Base-by-base conservation (phyloP, 2,113 vertebrate species). In the Catagonus wagneri region DNA sequence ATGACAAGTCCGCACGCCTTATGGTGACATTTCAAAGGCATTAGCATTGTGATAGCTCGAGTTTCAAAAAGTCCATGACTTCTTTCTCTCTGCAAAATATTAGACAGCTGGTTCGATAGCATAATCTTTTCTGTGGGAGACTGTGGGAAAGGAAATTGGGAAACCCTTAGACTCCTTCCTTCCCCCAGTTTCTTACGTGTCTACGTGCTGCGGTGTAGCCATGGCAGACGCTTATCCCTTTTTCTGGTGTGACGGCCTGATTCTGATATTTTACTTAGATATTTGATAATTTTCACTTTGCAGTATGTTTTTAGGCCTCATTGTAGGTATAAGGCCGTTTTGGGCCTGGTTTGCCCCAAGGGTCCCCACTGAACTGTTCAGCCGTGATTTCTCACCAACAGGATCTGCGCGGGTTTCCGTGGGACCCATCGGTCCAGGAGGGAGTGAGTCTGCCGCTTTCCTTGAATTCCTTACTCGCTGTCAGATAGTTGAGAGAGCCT, bases 401-500 rank as follows among this genome's bases (percentile, higher is more conserved):
- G 75, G 69, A 19, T 32, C 83, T 95, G 56, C 75, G 23, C n/a
- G 87, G 39, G 54, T 83, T 88, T 84, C 69, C 66, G 3, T 2
- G 2, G 8, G 29, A 20, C 52, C 16, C 12, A 36, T 79, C 72
- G 25, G 34, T n/a, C 95, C 78, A 16, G 0, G 19, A 86, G 74
- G n/a, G 75, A 71, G 72, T 19, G 74, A 22, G 74, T 85, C 74
- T 79, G 50, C 63, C 56, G 29, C 74, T 93, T 34, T 91, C 54
- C 83, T 94, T 93, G 76, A 34, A 65, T 75, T 95, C 88, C 92
- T 69, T 71, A 63, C 87, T 34, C 79, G 66, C 66, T 36, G 54
- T 60, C 34, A 90, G 39, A 60, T 22, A 10, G 27, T 23, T 50
- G 58, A 22, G 54, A 81, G 84, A 68, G 71, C 39, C 63, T 89